These are phyloP conservation scores for Netelia melanura DNA, from an alignment of 2,888 invertebrate species.

Conservation along the genomic window DNA sequence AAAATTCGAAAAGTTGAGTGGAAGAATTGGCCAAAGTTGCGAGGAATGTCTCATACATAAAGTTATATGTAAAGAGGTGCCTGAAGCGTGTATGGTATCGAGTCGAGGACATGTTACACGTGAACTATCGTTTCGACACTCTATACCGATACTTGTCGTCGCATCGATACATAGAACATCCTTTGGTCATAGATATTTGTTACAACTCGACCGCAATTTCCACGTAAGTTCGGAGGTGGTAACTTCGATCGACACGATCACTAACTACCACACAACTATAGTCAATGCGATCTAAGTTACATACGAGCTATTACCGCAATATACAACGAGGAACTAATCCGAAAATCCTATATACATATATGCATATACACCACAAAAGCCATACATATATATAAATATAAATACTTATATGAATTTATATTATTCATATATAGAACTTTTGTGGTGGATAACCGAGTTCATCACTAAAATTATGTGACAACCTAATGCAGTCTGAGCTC, in stretches of 20 bases:
- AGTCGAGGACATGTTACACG: background rate
- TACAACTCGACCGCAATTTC: slow-evolving; percentile 72
- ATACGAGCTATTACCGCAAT: background rate
- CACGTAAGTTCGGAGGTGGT: slow-evolving; percentile 70
- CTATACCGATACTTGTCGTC: slow-evolving; percentile 15
- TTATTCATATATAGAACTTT: slow-evolving; percentile 1
- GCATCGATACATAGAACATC: slow-evolving; percentile 64
- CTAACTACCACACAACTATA: slow-evolving; percentile 23
- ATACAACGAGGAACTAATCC: background rate
- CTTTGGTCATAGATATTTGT: slow-evolving; percentile 70
- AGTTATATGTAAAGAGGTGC: no score
- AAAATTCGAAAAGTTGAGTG: no score
- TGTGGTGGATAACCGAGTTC: background rate
- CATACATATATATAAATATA: background rate
- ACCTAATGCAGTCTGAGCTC: background rate
- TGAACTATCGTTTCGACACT: slow-evolving; percentile 34
- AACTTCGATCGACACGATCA: slow-evolving; percentile 72
- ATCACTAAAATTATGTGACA: slow-evolving; percentile 14
- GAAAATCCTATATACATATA: no score
- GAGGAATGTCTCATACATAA: no score
- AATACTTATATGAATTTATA: background rate
- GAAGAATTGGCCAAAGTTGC: no score
- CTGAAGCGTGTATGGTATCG: no score
- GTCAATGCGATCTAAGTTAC: slow-evolving; percentile 14
- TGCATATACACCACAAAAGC: no score